Base-by-base conservation (phyloP, 2,797 vertebrate genomes). In the Enteromius anoplus region DNA sequence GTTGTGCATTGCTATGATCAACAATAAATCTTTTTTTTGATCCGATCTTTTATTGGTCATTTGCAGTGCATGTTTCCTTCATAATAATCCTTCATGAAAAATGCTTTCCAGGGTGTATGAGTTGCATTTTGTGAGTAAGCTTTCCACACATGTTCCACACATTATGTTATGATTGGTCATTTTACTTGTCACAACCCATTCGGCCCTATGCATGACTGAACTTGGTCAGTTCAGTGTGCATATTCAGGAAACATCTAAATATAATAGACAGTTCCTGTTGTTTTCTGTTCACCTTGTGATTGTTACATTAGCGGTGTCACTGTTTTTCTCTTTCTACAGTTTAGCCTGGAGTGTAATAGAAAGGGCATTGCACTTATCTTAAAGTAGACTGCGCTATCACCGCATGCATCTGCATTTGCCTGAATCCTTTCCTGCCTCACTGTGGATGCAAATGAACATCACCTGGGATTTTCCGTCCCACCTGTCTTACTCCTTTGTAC, bases 381-480 rank as follows among this genome's bases (percentile, higher is more conserved):
- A 3, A 11, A 26, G 69, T 66, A 23, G 40, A 26, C 26, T 12
- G 14, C 21, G 19, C 47, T 85, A 85, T 87, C 82, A 47, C 32
- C 34, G 19, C 6, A 62, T 81, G 49, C 82, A 78, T 83, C 78
- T 53, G 69, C 32, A 89, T 86, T 87, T 89, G 82, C 90, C 77
- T 89, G 84, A 78, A 72, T 77, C 68, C 10, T 76, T 89, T 88
- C 89, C 88, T 89, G 85, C 77, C 85, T 85, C 45, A 60, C 69
- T 81, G 80, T 45, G 23, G 47, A 89, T 82, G 79, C 78, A 88
- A 88, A 89, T 89, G 32, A 49, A 71, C 81, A 76, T 87, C 75
- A 58, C 68, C 73, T 84, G 73, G 37, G 80, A 85, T 87, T 85
- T 87, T 83, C 86, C 86, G 47, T 60, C 65, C 34, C 9, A 42